Base-by-base conservation (phyloP, 64 coral and sea anemone species). In the Pocillopora verrucosa region DNA sequence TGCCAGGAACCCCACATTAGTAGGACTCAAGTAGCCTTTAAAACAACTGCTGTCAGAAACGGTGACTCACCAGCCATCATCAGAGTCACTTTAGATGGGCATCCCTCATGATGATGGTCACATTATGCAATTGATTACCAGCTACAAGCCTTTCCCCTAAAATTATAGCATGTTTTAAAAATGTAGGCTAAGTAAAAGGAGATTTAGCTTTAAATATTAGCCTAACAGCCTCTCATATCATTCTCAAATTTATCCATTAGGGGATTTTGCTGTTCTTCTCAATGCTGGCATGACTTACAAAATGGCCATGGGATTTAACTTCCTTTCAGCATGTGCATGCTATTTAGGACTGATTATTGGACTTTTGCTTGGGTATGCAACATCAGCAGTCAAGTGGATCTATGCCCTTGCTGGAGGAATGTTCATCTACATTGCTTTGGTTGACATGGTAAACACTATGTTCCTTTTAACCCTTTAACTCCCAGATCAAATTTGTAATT, bases 231-330 rank as follows among this genome's bases (percentile, higher is more conserved):
- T 51, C 41, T 67, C 13, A 17, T 67, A 64, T 64, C 2, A 30
- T 7, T 70, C 67, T 70, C 25, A 25, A 22, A 82, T 56, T 64
- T 24, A 76, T 74, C n/a, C 35, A 37, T 14, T 34, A 99, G 97
- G 97, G 86, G 97, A 99, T 79, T 99, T 99, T 93, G 97, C 97
- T n/a, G 91, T 99, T 58, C 91, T 99, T 1, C 86, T 99, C 34
- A 99, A 99, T 91, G 94, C 90, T 74, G 97, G 97, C 11, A 83
- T 99, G 86, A 85, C 93, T 22, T 99, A 99, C 79, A 95, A 93
- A 87, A 83, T 93, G 85, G 97, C 94, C 34, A 91, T 99, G 78
- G 76, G 74, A 61, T 95, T 90, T 56, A 99, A 99, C 84, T 99
- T 99, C 58, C 65, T 99, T 10, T 99, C 97, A 16, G 97, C 97